Evolutionary conservation across 2,888 invertebrate genomes (phyloP).

Genomic region (Epirrita christyi): DNA sequence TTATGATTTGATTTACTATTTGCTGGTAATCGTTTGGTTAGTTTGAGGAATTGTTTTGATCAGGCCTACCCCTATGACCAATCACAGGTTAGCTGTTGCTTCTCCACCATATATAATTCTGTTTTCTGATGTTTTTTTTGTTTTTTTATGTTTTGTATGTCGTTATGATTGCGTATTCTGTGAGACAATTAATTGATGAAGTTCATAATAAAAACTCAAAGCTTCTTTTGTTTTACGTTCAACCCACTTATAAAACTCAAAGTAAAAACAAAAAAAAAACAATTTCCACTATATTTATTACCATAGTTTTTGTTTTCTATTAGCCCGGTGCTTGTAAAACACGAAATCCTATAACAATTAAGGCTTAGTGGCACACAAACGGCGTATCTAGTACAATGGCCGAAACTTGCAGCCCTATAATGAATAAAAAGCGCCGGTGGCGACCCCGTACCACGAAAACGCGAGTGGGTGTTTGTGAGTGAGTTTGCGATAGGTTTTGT

Average conservation of each 20-base stretch:
- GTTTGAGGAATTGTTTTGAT: constrained; percentile 34
- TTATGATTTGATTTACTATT: constrained; percentile 70
- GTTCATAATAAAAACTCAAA: constrained; percentile 4
- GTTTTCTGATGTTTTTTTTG: no score
- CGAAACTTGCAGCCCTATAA: constrained; percentile 77
- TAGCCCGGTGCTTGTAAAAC: constrained; percentile 63
- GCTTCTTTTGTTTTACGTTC: background rate
- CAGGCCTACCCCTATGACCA: constrained; percentile 22
- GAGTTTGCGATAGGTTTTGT: constrained; percentile 43
- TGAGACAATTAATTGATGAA: background rate
- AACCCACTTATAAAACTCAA: constrained; percentile 15
- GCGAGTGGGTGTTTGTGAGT: constrained; percentile 37
- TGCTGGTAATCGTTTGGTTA: constrained; percentile 43
- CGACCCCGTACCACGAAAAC: constrained; percentile 62
- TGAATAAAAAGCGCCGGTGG: constrained; percentile 77
- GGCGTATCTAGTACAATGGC: constrained; percentile 77
- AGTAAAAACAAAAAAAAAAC: constrained; percentile 48
- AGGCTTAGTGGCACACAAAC: constrained; percentile 73
- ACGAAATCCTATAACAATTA: constrained; percentile 75
- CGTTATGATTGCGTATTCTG: background rate
- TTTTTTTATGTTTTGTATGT: no score
- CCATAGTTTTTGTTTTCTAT: constrained; percentile 67
- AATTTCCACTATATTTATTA: constrained; percentile 61
- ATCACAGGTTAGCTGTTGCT: background rate
- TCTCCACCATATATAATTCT: background rate